Evolutionary conservation across 2,113 vertebrate genomes (phyloP).

Genomic region (Mionectes macconnelli): DNA sequence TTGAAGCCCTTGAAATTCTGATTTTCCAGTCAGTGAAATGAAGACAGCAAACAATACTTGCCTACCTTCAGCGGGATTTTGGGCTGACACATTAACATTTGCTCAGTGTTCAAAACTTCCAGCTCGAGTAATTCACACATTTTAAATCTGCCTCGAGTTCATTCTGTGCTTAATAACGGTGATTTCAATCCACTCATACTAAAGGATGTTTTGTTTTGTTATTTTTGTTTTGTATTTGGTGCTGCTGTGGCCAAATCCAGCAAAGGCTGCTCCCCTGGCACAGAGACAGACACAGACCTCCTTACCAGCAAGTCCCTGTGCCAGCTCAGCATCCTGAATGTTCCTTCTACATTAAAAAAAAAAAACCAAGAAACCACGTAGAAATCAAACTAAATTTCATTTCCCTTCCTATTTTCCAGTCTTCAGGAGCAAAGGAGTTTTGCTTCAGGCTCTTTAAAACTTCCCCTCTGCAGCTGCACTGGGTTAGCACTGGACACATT

Average conservation of each 20-base stretch:
- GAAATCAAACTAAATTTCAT: background rate
- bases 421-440: constrained; percentile 32
- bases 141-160: background rate
- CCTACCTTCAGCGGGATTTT: background rate
- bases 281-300: background rate
- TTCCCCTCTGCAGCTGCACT: constrained; percentile 24
- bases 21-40: constrained; percentile 49
- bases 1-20: constrained; percentile 55
- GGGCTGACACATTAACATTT: constrained; percentile 9
- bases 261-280: constrained; percentile 39
- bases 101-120: background rate
- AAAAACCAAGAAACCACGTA: background rate
- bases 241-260: constrained; percentile 53
- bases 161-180: background rate
- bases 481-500: background rate
- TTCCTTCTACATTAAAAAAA: background rate
- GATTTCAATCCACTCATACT: background rate
- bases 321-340: background rate
- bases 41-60: constrained; percentile 17
- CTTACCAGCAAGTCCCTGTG: constrained; percentile 10
- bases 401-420: constrained; percentile 21
- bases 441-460: constrained; percentile 17
- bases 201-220: background rate
- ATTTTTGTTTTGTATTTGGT: background rate
- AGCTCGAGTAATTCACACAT: background rate